Base-by-base conservation (phyloP, 2,113 vertebrate genomes). In the Lynx canadensis region DNA sequence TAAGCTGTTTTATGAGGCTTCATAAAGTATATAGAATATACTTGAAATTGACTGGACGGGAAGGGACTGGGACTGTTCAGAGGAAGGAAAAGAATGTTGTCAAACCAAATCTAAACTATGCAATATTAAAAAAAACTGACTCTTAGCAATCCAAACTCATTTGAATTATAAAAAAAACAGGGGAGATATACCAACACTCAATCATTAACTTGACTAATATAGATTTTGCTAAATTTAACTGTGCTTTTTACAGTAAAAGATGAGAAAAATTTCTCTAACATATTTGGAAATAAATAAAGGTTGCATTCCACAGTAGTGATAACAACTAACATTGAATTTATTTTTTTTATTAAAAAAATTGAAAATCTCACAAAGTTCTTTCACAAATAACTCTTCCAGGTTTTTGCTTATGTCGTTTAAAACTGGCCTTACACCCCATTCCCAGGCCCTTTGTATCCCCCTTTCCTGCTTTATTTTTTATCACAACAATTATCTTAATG, bases 1-100 rank as follows among this genome's bases (percentile, higher is more conserved):
- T 87, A 95, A 92, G 57, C 5, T 93, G 13, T 76, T 94, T 93
- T 95, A 87, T 9, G 52, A 87, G 52, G 12, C 41, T 95, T 71
- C 55, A 38, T 41, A 88, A 36, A 68, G 8, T 74, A 66, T 76
- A 38, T 60, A 69, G 48, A 74, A 90, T 91, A 81, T 73, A 41
- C 9, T 74, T 80, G 33, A 92, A 92, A 96, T 45, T 93, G 33
- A 94, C 36, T 57, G 33, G 52, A 52, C 4, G 3, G 60, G 0
- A 0, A 86, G 5, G 12, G 5, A 31, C 25, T 74, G 31, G 73
- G 2, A 81, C 55, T 79, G 12, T 94, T 97, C 84, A 91, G 9
- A 87, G 14, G 9, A 73, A 90, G 60, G 14, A 82, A 95, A 89
- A 74, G 1, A 3, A 80, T 31, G 11, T 57, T 84, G 29, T 86